Evolutionary conservation across 2,797 vertebrate genomes (phyloP).

Genomic region (Phoeniculus purpureus): DNA sequence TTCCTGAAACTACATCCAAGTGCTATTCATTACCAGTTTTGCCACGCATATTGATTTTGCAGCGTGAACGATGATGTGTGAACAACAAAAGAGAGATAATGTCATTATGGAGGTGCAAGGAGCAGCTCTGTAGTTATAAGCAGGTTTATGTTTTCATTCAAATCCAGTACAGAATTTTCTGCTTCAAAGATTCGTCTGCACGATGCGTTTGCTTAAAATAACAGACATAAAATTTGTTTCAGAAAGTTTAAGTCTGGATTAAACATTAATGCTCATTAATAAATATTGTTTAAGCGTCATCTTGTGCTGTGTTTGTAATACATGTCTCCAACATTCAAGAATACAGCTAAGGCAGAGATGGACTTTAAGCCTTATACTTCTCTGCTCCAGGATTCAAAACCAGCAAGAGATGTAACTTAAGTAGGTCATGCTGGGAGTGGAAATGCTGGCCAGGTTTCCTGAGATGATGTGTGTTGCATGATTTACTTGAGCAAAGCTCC

Average conservation of each 20-base stretch:
- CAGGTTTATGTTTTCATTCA: neutral
- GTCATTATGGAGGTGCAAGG: neutral
- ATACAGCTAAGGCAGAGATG: neutral
- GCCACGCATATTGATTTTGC: neutral
- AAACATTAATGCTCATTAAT: neutral
- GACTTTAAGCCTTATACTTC: neutral
- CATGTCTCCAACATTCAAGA: neutral
- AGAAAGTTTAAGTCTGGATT: neutral
- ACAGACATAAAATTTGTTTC: neutral
- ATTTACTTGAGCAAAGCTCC: neutral
- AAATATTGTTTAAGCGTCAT: neutral
- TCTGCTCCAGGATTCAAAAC: neutral
- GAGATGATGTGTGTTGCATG: neutral
- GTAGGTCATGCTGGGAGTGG: neutral
- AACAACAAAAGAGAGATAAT: slow-evolving; percentile 13
- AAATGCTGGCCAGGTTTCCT: neutral
- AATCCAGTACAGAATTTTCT: neutral
- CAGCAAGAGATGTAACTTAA: neutral
- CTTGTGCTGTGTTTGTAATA: neutral
- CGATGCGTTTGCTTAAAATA: neutral
- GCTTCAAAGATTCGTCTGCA: neutral
- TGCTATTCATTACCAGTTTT: neutral
- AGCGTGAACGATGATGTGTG: neutral
- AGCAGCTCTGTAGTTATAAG: neutral
- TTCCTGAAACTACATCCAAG: neutral